Percentiles rank a stretch among this genome's conserved stretches.
Conservation (phyloP, 2,888 invertebrate species). For the Macrophya alboannulata region DNA sequence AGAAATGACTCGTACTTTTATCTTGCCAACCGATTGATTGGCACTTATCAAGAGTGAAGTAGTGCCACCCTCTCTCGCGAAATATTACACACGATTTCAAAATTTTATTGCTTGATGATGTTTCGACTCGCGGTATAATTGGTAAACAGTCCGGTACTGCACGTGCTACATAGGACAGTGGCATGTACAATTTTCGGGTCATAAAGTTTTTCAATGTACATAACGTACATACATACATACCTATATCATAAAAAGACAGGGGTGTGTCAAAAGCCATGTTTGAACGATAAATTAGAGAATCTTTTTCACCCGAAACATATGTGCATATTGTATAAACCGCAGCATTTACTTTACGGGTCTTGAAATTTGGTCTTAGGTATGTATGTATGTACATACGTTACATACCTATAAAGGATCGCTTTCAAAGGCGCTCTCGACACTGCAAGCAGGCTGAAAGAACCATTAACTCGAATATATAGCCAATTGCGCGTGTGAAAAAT, state of each 20-base stretch:
- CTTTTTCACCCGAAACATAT: not conserved
- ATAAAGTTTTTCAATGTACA: not conserved
- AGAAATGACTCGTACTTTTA: not conserved
- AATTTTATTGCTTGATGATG: not conserved
- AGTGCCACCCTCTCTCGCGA: not conserved
- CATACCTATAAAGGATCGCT: not conserved
- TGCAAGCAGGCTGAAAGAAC: not conserved
- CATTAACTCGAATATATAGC: not conserved
- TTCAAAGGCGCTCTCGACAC: no score
- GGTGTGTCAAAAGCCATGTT: not conserved
- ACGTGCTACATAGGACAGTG: constrained; percentile 5
- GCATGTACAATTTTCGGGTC: not conserved
- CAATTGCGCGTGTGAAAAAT: not conserved
- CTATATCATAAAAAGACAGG: not conserved
- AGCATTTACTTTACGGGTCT: not conserved
- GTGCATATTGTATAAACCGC: not conserved
- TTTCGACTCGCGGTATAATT: not conserved
- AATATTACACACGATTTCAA: not conserved
- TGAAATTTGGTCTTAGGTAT: not conserved
- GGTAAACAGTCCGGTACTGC: constrained; percentile 24
- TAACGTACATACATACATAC: no score
- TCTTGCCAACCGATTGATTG: not conserved
- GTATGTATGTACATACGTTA: not conserved
- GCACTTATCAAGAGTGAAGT: not conserved
- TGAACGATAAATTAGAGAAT: not conserved